Conservation (phyloP, 2,797 vertebrate genomes). For the Chelidonichthys spinosus region DNA sequence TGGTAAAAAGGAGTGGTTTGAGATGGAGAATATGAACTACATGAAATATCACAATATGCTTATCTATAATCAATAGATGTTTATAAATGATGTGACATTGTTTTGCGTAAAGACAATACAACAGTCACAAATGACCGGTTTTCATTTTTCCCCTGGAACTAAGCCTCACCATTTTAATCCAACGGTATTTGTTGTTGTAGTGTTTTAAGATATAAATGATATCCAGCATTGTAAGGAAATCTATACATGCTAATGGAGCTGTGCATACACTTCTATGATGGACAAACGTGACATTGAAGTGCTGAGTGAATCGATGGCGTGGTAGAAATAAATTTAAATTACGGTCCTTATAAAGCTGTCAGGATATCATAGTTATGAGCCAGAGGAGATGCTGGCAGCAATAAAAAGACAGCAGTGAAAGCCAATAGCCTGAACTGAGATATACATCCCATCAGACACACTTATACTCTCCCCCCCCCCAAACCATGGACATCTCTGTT, state of each 20-base stretch:
- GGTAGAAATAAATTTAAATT: conserved; percentile 71
- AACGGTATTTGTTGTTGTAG: conserved; percentile 50
- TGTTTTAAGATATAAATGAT: conserved; percentile 54
- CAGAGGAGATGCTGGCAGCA: conserved; percentile 63
- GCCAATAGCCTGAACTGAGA: conserved; percentile 39
- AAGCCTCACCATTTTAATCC: conserved; percentile 50
- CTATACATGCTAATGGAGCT: conserved; percentile 67
- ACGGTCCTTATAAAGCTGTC: conserved; percentile 71
- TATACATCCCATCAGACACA: conserved; percentile 29
- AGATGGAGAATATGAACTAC: background rate
- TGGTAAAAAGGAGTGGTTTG: conserved; percentile 23
- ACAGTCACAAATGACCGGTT: background rate
- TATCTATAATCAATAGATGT: background rate
- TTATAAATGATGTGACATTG: background rate
- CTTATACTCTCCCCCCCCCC: conserved; percentile 4
- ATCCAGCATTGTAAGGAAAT: conserved; percentile 41
- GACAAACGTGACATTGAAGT: conserved; percentile 47
- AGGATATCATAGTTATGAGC: conserved; percentile 71
- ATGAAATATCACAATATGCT: background rate
- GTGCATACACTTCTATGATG: conserved; percentile 46
- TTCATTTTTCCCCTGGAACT: conserved; percentile 8
- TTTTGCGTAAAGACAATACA: background rate
- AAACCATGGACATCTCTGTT: conserved; percentile 33
- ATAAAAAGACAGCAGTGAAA: conserved; percentile 60
- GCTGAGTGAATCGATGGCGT: conserved; percentile 63